phyloP scores from a whole-genome alignment of 2,888 invertebrate genomes.

The Cryptocephalus moraei region DNA sequence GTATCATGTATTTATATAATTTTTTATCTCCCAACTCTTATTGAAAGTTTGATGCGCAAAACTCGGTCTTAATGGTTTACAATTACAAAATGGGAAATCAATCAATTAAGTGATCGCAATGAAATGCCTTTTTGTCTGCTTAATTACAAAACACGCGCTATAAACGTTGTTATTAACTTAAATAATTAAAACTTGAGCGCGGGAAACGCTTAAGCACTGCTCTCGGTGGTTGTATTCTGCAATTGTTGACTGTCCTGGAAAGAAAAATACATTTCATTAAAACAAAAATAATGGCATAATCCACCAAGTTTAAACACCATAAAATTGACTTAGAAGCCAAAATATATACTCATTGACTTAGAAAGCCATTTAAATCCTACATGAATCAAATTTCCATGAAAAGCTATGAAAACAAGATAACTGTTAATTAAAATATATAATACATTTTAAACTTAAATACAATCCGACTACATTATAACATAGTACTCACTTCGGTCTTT shows the following conservation, averaged over 20 bases:
- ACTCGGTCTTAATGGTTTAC: slow-evolving; percentile 4
- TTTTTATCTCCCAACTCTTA: background rate
- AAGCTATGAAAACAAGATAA: no score
- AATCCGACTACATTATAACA: background rate
- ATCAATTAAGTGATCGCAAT: slow-evolving; percentile 16
- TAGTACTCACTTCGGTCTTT: slow-evolving; percentile 35
- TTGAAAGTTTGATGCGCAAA: slow-evolving; percentile 14
- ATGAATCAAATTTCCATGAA: no score
- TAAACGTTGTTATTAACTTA: slow-evolving; percentile 33
- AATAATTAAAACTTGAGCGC: slow-evolving; percentile 19
- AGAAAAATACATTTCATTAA: slow-evolving; percentile 11
- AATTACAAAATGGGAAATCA: no score
- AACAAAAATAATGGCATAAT: background rate
- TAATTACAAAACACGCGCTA: slow-evolving; percentile 36
- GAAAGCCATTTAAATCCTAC: no score
- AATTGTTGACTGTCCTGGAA: slow-evolving; percentile 48
- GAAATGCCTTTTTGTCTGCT: slow-evolving; percentile 41
- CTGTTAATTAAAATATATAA: no score
- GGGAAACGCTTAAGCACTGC: slow-evolving; percentile 44
- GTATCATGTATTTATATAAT: slow-evolving; percentile 8
- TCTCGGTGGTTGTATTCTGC: slow-evolving; percentile 50
- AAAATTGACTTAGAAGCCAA: no score
- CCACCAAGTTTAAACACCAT: no score
- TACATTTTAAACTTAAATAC: no score
- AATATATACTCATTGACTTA: no score